Percentiles rank a stretch among this genome's conserved stretches.
These are phyloP conservation scores for Protonemura montana DNA, from an alignment of 2,888 invertebrate genomes.

Conservation along the genomic window DNA sequence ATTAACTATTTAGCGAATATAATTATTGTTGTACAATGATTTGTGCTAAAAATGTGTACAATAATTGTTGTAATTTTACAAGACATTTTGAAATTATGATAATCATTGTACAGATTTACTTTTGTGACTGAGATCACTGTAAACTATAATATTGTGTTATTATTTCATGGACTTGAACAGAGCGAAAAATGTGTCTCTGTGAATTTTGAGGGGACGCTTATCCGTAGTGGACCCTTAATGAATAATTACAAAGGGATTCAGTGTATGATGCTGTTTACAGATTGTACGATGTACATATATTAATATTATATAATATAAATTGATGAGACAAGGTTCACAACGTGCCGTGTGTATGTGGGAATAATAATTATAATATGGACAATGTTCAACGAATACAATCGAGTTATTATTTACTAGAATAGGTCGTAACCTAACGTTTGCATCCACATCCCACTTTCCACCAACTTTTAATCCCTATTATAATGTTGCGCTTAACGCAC, in stretches of 20 bases:
- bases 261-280: conserved; percentile 72
- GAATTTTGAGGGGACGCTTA: conserved; percentile 44
- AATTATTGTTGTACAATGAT: conserved; percentile 36
- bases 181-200: conserved; percentile 45
- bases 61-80: conserved; percentile 42
- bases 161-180: conserved; percentile 43
- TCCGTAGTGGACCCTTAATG: conserved; percentile 49
- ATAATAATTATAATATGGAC: conserved; percentile 82
- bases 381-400: conserved; percentile 77
- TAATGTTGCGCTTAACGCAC: too few species aligned
- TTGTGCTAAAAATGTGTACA: conserved; percentile 31
- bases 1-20: conserved; percentile 54
- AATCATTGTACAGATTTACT: conserved; percentile 48
- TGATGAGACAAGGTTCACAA: conserved; percentile 89
- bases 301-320: conserved; percentile 71
- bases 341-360: conserved; percentile 91
- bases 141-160: conserved; percentile 48
- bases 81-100: conserved; percentile 40
- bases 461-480: too few species aligned
- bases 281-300: conserved; percentile 76
- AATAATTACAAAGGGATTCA: conserved; percentile 58
- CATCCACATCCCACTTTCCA: too few species aligned
- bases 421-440: too few species aligned
- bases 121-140: conserved; percentile 44
- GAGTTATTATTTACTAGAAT: background rate